These are phyloP conservation scores for Plestiodon gilberti DNA, from an alignment of 2,113 vertebrate genomes.

Conservation along the genomic window DNA sequence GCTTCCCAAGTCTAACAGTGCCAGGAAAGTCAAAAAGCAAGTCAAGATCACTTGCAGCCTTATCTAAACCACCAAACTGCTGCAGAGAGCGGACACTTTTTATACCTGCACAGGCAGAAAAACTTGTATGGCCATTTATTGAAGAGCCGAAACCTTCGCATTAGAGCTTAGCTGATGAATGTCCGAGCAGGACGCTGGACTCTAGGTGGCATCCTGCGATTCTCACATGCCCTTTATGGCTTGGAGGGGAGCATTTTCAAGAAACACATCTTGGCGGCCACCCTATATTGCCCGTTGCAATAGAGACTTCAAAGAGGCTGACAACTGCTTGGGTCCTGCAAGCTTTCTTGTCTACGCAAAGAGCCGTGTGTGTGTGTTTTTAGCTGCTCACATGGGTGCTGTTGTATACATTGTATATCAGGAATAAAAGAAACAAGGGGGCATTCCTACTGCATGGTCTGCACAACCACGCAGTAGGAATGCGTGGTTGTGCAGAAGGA, in stretches of 20 bases:
- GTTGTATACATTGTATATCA: accelerated
- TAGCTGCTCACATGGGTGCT: not conserved
- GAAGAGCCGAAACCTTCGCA: not conserved
- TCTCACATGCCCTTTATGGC: not conserved
- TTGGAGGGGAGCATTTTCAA: not conserved
- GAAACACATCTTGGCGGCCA: not conserved
- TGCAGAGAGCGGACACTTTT: not conserved
- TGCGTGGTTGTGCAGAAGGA: too few species aligned
- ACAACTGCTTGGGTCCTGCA: not conserved
- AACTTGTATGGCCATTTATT: not conserved
- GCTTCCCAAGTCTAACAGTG: too few species aligned
- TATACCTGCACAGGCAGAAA: not conserved
- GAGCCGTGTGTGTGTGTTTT: not conserved
- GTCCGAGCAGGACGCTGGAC: slow-evolving; percentile 15
- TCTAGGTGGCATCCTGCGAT: not conserved
- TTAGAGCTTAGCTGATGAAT: not conserved
- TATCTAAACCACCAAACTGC: not conserved
- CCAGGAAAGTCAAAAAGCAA: not conserved
- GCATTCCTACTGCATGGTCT: not conserved
- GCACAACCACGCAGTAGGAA: not conserved
- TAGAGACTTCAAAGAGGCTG: not conserved
- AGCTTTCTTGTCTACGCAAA: slow-evolving; percentile 4
- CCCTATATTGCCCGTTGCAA: not conserved
- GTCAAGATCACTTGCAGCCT: accelerated
- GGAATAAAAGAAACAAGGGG: not conserved